Conservation (phyloP, 2,888 invertebrate genomes). For the Hecatera dysodea region DNA sequence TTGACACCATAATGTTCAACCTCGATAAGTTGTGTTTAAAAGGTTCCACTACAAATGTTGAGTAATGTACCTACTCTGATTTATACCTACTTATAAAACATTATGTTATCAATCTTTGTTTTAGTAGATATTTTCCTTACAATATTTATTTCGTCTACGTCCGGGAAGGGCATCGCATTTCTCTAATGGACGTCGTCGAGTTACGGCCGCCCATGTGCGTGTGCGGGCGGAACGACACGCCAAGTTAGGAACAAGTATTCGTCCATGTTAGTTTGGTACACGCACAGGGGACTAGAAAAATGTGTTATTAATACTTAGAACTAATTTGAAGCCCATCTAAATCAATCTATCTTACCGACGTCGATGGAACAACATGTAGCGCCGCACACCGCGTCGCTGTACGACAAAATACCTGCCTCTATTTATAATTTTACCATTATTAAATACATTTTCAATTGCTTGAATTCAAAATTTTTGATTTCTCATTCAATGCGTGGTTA, state of each 20-base stretch:
- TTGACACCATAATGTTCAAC: not conserved
- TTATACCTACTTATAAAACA: not conserved
- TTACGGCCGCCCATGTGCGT: slow-evolving; percentile 14
- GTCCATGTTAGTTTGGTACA: not conserved
- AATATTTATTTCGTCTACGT: slow-evolving; percentile 4
- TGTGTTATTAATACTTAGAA: not conserved
- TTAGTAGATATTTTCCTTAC: slow-evolving; percentile 14
- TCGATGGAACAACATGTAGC: not conserved
- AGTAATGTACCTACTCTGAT: not conserved
- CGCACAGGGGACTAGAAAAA: not conserved
- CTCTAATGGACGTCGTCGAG: slow-evolving; percentile 38
- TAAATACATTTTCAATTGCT: not conserved
- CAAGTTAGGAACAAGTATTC: not conserved
- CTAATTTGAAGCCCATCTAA: not conserved
- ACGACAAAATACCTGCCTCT: too few relatives aligned
- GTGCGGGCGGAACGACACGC: not conserved
- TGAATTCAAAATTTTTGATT: slow-evolving; percentile 9
- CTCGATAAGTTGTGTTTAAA: not conserved
- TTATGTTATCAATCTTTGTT: slow-evolving; percentile 19
- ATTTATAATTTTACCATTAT: not conserved
- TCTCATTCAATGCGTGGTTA: slow-evolving; percentile 15
- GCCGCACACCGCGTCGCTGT: not conserved
- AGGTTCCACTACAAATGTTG: too few relatives aligned
- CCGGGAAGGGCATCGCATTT: slow-evolving; percentile 35
- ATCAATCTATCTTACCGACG: not conserved